Conservation (phyloP, 2,113 vertebrate genomes). For the Perca flavescens region DNA sequence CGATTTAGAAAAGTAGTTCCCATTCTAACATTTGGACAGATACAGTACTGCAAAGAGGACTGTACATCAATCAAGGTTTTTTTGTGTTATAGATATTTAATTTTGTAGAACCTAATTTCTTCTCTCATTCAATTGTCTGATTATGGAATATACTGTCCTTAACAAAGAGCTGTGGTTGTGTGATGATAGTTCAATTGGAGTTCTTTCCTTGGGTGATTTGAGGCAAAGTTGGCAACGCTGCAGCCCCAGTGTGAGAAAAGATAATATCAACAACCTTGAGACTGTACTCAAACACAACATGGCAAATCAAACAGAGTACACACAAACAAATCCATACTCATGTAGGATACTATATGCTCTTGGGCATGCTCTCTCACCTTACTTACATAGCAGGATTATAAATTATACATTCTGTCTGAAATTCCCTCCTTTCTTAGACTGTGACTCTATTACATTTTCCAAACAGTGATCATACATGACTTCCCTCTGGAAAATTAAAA, state of each 20-base stretch:
- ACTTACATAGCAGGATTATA: too few relatives aligned
- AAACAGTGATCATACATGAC: not conserved
- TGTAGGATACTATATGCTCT: too few relatives aligned
- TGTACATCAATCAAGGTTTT: not conserved
- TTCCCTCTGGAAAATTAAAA: not conserved
- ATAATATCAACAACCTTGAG: conserved; percentile 33
- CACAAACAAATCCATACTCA: not conserved
- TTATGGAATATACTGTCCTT: not conserved
- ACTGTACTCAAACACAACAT: conserved; percentile 19
- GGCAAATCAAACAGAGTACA: not conserved
- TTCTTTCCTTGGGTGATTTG: conserved; percentile 5
- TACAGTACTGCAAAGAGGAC: not conserved
- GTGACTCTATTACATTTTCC: not conserved
- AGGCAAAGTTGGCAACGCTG: conserved; percentile 20
- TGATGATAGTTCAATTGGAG: conserved; percentile 10
- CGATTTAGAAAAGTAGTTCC: not conserved
- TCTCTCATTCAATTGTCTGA: too few relatives aligned
- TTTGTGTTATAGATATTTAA: not conserved
- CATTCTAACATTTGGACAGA: not conserved
- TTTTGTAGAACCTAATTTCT: not conserved
- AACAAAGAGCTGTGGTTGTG: conserved; percentile 10
- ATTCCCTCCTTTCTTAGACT: not conserved
- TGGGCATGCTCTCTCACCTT: not conserved
- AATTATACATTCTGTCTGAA: not conserved
- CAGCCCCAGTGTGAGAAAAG: conserved; percentile 8